These are phyloP conservation scores for Agrotis ipsilon DNA, from an alignment of 2,888 invertebrate genomes.

Conservation along the genomic window DNA sequence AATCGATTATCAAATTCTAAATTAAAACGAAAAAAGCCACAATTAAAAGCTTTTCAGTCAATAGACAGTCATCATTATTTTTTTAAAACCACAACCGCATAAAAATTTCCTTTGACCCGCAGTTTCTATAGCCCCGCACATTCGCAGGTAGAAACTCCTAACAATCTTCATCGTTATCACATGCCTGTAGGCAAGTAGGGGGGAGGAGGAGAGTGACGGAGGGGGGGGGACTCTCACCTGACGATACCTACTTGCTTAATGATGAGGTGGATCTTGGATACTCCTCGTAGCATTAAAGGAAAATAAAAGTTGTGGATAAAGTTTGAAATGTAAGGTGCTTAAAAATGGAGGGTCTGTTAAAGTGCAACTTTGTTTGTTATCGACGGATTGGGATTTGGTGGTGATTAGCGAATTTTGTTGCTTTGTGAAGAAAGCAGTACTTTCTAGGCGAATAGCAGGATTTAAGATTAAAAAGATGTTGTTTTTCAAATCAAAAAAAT, in stretches of 20 bases:
- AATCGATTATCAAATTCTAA: no score
- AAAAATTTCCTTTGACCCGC: constrained; percentile 21
- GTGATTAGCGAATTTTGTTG: no score
- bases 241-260: constrained; percentile 46
- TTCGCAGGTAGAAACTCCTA: constrained; percentile 52
- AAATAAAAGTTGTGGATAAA: constrained; percentile 4
- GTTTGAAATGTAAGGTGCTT: background rate
- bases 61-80: no score
- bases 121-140: constrained; percentile 20
- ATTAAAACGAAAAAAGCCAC: no score
- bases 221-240: constrained; percentile 33
- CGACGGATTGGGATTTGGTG: no score
- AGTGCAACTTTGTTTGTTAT: background rate
- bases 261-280: constrained; percentile 36
- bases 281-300: constrained; percentile 26
- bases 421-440: no score
- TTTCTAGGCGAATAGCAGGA: no score
- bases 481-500: no score
- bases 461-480: no score
- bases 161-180: constrained; percentile 65
- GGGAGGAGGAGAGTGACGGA: background rate
- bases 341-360: background rate
- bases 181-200: constrained; percentile 50
- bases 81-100: background rate
- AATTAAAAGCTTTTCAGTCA: no score